phyloP scores from a whole-genome alignment of 2,888 invertebrate genomes.

The Drosophila pullipes region DNA sequence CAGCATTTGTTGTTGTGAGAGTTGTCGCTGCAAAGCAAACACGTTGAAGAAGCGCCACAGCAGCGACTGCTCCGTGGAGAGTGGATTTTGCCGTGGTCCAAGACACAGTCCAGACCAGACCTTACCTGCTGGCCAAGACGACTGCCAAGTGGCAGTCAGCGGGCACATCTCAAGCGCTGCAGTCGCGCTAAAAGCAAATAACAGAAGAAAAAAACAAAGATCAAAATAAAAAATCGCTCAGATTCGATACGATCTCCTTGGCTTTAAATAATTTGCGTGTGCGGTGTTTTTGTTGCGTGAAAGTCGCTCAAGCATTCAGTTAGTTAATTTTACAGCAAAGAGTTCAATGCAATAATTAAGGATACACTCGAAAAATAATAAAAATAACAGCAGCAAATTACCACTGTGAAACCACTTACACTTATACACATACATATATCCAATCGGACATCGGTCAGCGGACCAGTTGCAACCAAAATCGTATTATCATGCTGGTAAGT shows the following conservation, averaged over 20 bases:
- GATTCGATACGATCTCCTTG: constrained; percentile 34
- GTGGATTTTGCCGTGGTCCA: constrained; percentile 30
- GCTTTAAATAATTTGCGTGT: constrained; percentile 68
- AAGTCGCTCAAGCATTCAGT: constrained; percentile 64
- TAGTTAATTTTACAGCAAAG: constrained; percentile 32
- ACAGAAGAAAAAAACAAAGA: not conserved
- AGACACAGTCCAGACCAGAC: constrained; percentile 51
- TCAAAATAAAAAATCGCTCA: constrained; percentile 17
- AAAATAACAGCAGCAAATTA: constrained; percentile 24
- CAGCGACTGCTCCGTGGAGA: constrained; percentile 61
- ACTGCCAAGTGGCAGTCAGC: constrained; percentile 69
- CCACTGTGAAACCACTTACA: constrained; percentile 24
- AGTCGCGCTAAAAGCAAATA: constrained; percentile 52
- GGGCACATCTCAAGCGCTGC: constrained; percentile 75
- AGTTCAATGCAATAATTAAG: constrained; percentile 71
- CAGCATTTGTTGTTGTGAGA: constrained; percentile 40
- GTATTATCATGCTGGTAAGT: constrained; percentile 55
- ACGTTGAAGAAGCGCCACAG: constrained; percentile 67
- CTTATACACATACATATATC: not conserved
- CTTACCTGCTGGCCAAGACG: constrained; percentile 72
- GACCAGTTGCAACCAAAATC: constrained; percentile 12
- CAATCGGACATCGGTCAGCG: not conserved
- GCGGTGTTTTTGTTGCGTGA: constrained; percentile 58
- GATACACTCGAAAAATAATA: constrained; percentile 39
- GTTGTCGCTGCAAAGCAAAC: constrained; percentile 52